Base-by-base conservation (phyloP, 64 coral and sea anemone species). In the Montipora capricornis region DNA sequence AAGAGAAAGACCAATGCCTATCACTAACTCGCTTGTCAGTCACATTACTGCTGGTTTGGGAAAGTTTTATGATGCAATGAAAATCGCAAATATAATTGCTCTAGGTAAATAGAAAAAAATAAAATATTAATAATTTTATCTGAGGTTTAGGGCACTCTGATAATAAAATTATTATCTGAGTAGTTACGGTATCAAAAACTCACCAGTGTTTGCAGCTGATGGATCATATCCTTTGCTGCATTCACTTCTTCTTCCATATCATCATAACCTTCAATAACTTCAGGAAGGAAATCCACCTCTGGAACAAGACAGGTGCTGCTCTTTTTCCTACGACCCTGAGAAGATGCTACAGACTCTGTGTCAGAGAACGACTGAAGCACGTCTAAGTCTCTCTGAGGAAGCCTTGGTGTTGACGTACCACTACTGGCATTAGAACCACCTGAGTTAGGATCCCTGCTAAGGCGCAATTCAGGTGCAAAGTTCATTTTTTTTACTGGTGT, bases 141-240 rank as follows among this genome's bases (percentile, higher is more conserved):
- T 37, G 37, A 37, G 2, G 37, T 37, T 37, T 37, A 37, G 37
- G 37, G 37, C 37, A 37, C 37, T 37, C 37, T 37, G 37, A 37
- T 37, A 37, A 37, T 37, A 37, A 37, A 37, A 37, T 37, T 37
- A 37, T 37, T 37, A 37, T 37, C 37, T 37, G 37, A 2, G 37
- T 11, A 10, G 71, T 20, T 37, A 76, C 37, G 8, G 66, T 22
- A 73, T 8, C 0, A 44, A 44, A 45, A 76, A 92, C 98, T 78
- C 87, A 99, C 98, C 51, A 99, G 48, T 20, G 89, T 92, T 79
- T 99, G 98, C 50, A 99, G 58, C 14, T 64, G 79, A 58, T 92
- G 57, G 13, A 99, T 79, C 46, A 90, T 87, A 53, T 82, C 74
- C 76, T 96, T 96, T 57, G 92, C 92, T 17, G 67, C 77, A 49